Base-by-base conservation (phyloP, 2,888 invertebrate genomes). In the Adelognathus sp. region DNA sequence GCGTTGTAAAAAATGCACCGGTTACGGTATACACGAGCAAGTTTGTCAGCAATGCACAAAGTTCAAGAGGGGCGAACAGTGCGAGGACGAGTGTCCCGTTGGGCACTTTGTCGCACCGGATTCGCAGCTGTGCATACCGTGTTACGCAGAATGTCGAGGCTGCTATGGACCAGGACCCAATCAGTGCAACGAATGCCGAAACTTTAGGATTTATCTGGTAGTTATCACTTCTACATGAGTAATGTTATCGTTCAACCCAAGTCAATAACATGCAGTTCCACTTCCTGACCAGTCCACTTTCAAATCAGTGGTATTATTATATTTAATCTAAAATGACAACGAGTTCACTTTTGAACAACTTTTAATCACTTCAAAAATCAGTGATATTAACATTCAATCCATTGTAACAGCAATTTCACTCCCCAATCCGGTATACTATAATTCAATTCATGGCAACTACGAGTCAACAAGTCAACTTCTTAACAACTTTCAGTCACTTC, bases 11-110 rank as follows among this genome's bases (percentile, higher is more conserved):
- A 95, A 95, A 81, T 99, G 99, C 90, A 96, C 95, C 5, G 97
- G 96, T 1, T 97, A 96, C 87, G 98, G 98, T 24, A 96, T 97
- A 84, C 97, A 98, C 85, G 95, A 95, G 84, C 95, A 95, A 87
- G 96, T 97, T 3, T 99, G 98, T 90, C 95, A 95, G 85, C 95
- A 96, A 83, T 99, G 99, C 89, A 94, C 95, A 27, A 96, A 96
- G 71, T 98, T 96, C 90, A 96, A 96, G 86, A 94, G 96, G 76
- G 97, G 96, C 0, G 97, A 97, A 87, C 97, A 97, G 88, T 98
- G 98, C 87, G 97, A 97, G 88, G 96, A 98, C 80, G 96, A 97
- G 87, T 98, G 98, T 87, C 96, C 97, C 0, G 90, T 93, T 0
- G 97, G 98, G 88, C 96, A 97, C 88, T 98, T 95, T 88, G 96